Evolutionary conservation across 2,113 vertebrate species (phyloP), one percentile per base, ranked within the genome.

Genomic region (Corvus cornix): DNA sequence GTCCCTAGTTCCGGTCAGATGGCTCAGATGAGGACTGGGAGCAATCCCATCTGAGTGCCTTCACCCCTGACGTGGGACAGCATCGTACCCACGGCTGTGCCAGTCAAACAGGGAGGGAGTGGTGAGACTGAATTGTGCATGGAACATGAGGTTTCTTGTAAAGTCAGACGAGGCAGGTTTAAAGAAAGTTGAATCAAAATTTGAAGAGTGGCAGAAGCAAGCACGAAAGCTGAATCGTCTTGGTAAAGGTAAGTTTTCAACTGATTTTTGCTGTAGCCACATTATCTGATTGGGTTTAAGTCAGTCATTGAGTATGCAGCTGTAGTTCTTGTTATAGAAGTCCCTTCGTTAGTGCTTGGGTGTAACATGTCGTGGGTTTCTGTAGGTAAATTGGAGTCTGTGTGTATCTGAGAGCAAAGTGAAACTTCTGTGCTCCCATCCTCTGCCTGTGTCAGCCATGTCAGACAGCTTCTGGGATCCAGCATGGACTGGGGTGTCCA

Each of bases 231-330:
- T 66, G 81, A 69, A 70, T 31, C 55, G 28, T 69, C 75, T 43
- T 35, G 39, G 56, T 70, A 23, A 83, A 95, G 95, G 93, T 96
- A 96, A 96, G 96, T 96, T 90, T 66, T 58, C 39, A 51, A 70
- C 23, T 37, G 14, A 20, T 62, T 91, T 95, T 79, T 49, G 41
- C n/a, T 13, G 4, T 31, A 84, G 70, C 67, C 5, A 0, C 6
- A 4, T 73, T 79, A 41, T 3, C 53, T 69, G 35, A 16, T 30
- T 15, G 10, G 68, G 37, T 79, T 83, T 17, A 20, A 62, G 6
- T 15, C 66, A 93, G 31, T n/a, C 8, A 9, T 1, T 27, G 41
- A 19, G 17, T 33, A 4, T 76, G 46, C 18, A 49, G 26, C 28
- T 6, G 51, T n/a, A 85, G 75, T 11, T 84, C 26, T 4, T 52